These are phyloP conservation scores for Cheilosia urbana DNA, from an alignment of 2,888 invertebrate genomes.

Conservation along the genomic window DNA sequence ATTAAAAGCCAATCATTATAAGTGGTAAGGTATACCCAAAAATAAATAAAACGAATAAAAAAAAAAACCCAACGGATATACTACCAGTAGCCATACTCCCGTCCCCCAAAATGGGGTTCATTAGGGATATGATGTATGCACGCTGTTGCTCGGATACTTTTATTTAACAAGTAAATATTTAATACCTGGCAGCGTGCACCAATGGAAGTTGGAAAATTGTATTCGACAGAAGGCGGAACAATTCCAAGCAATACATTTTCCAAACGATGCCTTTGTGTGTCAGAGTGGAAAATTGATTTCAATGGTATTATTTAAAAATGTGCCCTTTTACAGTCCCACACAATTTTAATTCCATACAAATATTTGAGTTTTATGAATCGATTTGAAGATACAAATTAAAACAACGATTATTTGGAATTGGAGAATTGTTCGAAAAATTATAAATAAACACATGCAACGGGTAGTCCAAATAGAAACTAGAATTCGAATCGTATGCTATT, in stretches of 20 bases:
- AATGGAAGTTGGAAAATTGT: not conserved
- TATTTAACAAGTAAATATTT: slow-evolving; percentile 70
- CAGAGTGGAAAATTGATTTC: slow-evolving; percentile 17
- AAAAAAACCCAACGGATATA: not conserved
- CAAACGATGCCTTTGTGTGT: slow-evolving; percentile 4
- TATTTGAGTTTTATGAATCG: slow-evolving; percentile 24
- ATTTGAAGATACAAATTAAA: slow-evolving; percentile 19
- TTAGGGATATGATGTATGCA: slow-evolving; percentile 48
- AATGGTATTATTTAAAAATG: slow-evolving; percentile 18
- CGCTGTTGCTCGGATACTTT: slow-evolving; percentile 61
- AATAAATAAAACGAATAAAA: slow-evolving; percentile 27
- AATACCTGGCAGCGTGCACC: slow-evolving; percentile 38
- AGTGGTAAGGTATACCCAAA: slow-evolving; percentile 54
- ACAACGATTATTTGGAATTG: not conserved
- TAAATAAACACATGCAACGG: too few species aligned
- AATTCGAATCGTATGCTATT: too few species aligned
- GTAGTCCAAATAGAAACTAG: too few species aligned
- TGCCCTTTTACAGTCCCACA: not conserved
- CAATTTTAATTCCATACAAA: slow-evolving; percentile 10
- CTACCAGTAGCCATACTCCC: not conserved
- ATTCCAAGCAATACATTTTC: slow-evolving; percentile 10
- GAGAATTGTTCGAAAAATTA: too few species aligned
- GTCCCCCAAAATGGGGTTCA: slow-evolving; percentile 27
- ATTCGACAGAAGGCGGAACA: slow-evolving; percentile 2
- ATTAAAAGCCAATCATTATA: slow-evolving; percentile 69